Evolutionary conservation across 2,888 invertebrate genomes (phyloP).

Genomic region (Caenorhabditis sp.): DNA sequence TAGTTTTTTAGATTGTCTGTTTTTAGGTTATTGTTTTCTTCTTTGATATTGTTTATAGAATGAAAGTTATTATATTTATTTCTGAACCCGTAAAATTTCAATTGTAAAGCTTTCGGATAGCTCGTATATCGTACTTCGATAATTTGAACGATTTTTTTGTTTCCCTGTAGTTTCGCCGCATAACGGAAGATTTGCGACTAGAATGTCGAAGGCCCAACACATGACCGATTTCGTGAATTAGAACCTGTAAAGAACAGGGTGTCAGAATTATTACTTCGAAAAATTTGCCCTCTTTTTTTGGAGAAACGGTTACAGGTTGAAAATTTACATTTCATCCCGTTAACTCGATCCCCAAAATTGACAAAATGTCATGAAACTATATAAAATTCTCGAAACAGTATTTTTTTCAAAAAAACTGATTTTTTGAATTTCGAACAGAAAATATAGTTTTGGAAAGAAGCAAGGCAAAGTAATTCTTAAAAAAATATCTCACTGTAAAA

Average conservation of each 20-base stretch:
- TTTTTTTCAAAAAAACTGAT: no score
- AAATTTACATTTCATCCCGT: no score
- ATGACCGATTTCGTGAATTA: constrained; percentile 69
- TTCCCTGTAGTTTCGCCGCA: constrained; percentile 66
- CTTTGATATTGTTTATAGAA: neutral
- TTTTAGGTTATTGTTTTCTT: neutral
- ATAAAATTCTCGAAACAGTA: no score
- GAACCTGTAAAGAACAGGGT: constrained; percentile 46
- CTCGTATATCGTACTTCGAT: constrained; percentile 11
- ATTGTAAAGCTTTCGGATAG: constrained; percentile 13
- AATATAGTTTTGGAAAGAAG: no score
- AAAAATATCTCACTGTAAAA: no score
- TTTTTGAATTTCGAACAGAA: no score
- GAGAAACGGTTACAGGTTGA: no score
- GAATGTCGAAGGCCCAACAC: constrained; percentile 67
- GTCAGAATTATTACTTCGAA: no score
- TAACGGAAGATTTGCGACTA: constrained; percentile 53
- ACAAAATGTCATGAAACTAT: no score
- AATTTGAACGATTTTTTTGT: neutral
- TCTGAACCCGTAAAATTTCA: neutral
- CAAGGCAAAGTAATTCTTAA: no score
- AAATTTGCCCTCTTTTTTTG: no score
- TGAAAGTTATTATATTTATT: neutral
- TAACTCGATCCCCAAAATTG: no score
- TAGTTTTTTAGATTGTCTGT: neutral